phyloP scores from a whole-genome alignment of 2,797 vertebrate species.

The Cryptoprocta ferox region DNA sequence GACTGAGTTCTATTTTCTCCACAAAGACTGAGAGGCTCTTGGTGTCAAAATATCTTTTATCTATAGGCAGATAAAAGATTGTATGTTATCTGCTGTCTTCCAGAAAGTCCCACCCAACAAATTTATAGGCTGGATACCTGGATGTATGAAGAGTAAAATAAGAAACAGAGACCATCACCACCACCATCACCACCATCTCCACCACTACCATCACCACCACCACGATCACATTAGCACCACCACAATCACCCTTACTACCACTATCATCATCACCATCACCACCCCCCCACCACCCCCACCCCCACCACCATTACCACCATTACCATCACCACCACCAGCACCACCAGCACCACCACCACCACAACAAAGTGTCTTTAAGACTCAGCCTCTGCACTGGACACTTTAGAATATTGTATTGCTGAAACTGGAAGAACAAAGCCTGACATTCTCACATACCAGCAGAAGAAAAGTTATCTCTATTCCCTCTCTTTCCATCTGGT shows the following conservation, averaged over 20 bases:
- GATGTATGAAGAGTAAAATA: not conserved
- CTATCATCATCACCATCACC: not conserved
- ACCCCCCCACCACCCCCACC: not conserved
- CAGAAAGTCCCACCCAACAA: not conserved
- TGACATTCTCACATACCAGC: accelerated
- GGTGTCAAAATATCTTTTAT: not conserved
- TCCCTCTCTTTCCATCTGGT: not conserved
- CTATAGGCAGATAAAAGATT: not conserved
- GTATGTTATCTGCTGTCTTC: not conserved
- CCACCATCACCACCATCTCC: not conserved
- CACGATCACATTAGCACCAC: not conserved
- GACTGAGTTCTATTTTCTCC: not conserved
- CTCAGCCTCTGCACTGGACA: not conserved
- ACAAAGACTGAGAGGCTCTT: not conserved
- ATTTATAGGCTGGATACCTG: not conserved
- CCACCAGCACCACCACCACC: not conserved
- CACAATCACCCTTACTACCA: not conserved
- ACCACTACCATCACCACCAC: not conserved
- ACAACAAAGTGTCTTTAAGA: not conserved
- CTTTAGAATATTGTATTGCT: not conserved
- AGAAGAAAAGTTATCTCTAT: not conserved
- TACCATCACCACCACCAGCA: not conserved
- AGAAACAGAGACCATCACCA: not conserved
- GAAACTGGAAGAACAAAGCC: not conserved
- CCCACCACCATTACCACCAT: not conserved